These are phyloP conservation scores for Coregonus ussuriensis DNA, from an alignment of 2,797 vertebrate species.

Conservation along the genomic window DNA sequence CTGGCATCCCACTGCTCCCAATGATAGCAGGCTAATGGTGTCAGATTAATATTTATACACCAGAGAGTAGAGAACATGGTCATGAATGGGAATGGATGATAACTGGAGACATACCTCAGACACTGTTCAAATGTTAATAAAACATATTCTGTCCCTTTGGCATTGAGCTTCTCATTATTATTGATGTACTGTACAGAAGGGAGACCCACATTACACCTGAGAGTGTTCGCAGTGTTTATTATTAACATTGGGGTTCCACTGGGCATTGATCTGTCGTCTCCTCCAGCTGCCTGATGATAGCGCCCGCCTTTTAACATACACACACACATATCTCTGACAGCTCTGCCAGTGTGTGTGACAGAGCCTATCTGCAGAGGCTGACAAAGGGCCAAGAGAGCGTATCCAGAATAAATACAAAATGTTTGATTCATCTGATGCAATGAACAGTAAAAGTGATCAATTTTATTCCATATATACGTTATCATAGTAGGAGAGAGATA, in stretches of 20 bases:
- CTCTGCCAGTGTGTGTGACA: slow-evolving; percentile 21
- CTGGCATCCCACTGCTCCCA: slow-evolving; percentile 32
- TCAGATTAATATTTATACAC: slow-evolving; percentile 43
- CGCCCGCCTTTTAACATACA: neutral
- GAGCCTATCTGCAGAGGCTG: neutral
- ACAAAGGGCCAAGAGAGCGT: neutral
- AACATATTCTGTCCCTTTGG: slow-evolving; percentile 30
- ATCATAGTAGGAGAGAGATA: neutral
- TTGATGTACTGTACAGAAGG: slow-evolving; percentile 28
- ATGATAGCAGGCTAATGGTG: slow-evolving; percentile 31
- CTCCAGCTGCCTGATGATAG: neutral
- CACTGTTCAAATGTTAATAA: slow-evolving; percentile 40
- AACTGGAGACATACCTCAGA: slow-evolving; percentile 47
- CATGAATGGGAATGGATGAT: slow-evolving; percentile 37
- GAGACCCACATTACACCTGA: slow-evolving; percentile 2
- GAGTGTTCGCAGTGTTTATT: neutral
- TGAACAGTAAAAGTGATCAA: slow-evolving; percentile 26
- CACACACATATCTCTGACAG: slow-evolving; percentile 5
- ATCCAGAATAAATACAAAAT: neutral
- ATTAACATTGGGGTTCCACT: neutral
- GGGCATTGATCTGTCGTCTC: neutral
- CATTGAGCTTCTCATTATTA: slow-evolving; percentile 39
- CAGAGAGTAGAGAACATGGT: slow-evolving; percentile 19
- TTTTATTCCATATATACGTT: slow-evolving; percentile 20
- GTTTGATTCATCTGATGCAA: neutral